Conservation (phyloP, 2,888 invertebrate species). For the Polylopha cassiicola region DNA sequence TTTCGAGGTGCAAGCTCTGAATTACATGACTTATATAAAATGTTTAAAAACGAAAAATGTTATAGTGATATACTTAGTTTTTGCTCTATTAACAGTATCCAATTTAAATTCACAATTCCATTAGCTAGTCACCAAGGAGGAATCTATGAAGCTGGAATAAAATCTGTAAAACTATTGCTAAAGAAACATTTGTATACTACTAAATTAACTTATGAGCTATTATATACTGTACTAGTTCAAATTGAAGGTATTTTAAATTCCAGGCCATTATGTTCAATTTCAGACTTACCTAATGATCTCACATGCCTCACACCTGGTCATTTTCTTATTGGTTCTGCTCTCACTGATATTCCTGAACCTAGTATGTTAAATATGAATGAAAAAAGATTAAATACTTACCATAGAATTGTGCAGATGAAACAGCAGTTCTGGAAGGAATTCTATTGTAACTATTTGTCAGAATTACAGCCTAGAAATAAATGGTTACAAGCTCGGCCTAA, state of each 20-base stretch:
- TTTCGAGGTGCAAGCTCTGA: conserved; percentile 7
- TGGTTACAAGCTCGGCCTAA: conserved; percentile 6
- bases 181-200: not conserved
- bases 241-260: conserved; percentile 10
- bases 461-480: conserved; percentile 9
- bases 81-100: conserved; percentile 1
- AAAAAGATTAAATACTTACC: conserved; percentile 5
- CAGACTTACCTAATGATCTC: conserved; percentile 1
- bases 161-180: conserved; percentile 2
- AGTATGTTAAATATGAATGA: conserved; percentile 3
- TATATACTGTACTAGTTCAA: conserved; percentile 3
- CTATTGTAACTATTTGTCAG: conserved; percentile 11
- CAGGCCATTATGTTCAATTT: conserved; percentile 4
- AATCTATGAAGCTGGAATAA: conserved; percentile 9
- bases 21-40: conserved; percentile 5
- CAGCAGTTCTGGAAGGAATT: conserved; percentile 16
- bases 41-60: conserved; percentile 1
- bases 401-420: conserved; percentile 10
- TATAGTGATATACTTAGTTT: conserved; percentile 1
- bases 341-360: conserved; percentile 3
- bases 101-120: conserved; percentile 10
- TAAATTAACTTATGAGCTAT: conserved; percentile 2
- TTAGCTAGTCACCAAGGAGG: conserved; percentile 17
- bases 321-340: not conserved
- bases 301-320: conserved; percentile 6